Conservation (phyloP, 1,140 invertebrate genomes). For the Drosophila parvula region DNA sequence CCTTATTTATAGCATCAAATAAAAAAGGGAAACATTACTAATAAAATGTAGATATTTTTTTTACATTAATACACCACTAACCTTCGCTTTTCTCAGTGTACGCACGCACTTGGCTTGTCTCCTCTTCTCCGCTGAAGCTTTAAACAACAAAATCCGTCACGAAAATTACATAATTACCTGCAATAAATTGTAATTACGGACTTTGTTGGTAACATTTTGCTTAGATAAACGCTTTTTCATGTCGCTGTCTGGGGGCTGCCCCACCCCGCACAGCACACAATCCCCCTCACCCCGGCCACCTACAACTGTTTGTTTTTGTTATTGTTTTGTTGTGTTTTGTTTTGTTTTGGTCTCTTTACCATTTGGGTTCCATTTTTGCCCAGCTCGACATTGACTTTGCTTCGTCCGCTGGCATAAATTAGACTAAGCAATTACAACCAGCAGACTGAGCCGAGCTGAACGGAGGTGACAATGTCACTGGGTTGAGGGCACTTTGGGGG, state of each 20-base stretch:
- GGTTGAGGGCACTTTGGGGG: background rate
- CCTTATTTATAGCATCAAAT: background rate
- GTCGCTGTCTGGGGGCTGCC: conserved; percentile 36
- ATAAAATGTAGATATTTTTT: too few relatives aligned
- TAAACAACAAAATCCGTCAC: conserved; percentile 49
- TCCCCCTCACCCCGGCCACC: background rate
- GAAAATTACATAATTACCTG: conserved; percentile 77
- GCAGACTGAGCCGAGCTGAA: conserved; percentile 3
- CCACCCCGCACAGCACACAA: conserved; percentile 6
- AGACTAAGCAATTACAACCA: conserved; percentile 67
- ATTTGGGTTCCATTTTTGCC: conserved; percentile 30
- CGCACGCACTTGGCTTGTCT: conserved; percentile 48
- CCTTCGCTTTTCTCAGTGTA: conserved; percentile 15
- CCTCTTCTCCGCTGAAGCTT: conserved; percentile 15
- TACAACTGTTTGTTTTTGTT: conserved; percentile 26
- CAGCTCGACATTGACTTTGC: conserved; percentile 68
- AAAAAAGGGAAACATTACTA: too few relatives aligned
- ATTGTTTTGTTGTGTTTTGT: conserved; percentile 36
- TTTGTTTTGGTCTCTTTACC: conserved; percentile 22
- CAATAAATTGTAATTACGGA: conserved; percentile 80
- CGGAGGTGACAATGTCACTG: conserved; percentile 39
- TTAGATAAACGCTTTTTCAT: conserved; percentile 76
- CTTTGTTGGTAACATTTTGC: conserved; percentile 74
- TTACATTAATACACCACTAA: too few relatives aligned
- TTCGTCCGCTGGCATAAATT: conserved; percentile 68